Evolutionary conservation across 2,113 vertebrate species (phyloP).

Genomic region (Megalops atlanticus): DNA sequence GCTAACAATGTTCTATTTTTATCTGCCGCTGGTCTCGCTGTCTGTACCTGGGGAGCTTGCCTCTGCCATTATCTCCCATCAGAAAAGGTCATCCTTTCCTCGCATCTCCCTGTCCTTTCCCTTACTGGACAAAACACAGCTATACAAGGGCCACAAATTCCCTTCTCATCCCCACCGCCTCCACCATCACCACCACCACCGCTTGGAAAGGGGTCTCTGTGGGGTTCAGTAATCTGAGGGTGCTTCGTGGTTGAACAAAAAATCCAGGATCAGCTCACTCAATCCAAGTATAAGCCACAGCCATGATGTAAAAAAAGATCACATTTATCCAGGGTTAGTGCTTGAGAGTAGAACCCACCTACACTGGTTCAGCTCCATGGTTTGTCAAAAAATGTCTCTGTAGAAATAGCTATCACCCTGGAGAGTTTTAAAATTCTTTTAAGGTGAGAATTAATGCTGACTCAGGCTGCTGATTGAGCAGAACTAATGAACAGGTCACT

Average conservation of each 20-base stretch:
- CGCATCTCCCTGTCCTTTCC: slow-evolving; percentile 19
- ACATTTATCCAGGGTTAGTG: no score
- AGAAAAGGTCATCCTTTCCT: slow-evolving; percentile 20
- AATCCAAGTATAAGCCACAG: no score
- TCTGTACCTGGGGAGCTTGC: slow-evolving; percentile 21
- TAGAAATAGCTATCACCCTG: background rate
- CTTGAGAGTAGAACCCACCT: no score
- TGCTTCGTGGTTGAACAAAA: no score
- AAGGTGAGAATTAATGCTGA: no score
- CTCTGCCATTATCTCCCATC: slow-evolving; percentile 36
- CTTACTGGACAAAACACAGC: slow-evolving; percentile 15
- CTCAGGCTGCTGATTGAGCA: no score
- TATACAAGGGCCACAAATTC: background rate
- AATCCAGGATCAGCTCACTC: no score
- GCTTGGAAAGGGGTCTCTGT: background rate
- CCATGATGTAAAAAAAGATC: no score
- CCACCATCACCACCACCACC: background rate
- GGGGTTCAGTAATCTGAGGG: background rate
- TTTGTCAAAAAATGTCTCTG: background rate
- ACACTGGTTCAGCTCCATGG: background rate
- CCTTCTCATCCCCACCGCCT: background rate
- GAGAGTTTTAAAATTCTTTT: no score
- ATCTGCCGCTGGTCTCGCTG: background rate
- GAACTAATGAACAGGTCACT: no score
- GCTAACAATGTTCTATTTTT: slow-evolving; percentile 11